Percentiles rank a stretch among this genome's conserved stretches.
Evolutionary conservation across 2,113 vertebrate genomes (phyloP).

Genomic region (Xenopus tropicalis): DNA sequence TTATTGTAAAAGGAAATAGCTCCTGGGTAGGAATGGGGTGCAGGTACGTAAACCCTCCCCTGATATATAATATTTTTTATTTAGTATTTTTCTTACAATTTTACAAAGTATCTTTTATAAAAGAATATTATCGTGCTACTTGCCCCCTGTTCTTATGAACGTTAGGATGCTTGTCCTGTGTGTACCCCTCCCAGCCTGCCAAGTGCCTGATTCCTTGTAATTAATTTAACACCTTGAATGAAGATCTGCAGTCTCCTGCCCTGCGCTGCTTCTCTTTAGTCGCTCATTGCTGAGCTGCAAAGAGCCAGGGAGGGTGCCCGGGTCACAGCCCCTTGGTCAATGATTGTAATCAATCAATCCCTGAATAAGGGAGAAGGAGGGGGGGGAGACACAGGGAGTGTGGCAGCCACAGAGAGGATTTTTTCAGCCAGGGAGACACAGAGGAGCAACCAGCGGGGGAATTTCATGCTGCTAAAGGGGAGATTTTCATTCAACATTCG

Average conservation of each 20-base stretch:
- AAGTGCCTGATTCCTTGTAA: background rate
- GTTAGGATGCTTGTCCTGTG: background rate
- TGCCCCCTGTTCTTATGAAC: background rate
- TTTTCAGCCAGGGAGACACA: constrained; percentile 37
- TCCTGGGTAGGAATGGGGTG: too few species aligned
- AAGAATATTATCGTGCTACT: background rate
- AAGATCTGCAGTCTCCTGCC: background rate
- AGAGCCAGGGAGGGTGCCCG: constrained; percentile 50
- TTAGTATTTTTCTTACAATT: too few species aligned
- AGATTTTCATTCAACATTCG: constrained; percentile 24
- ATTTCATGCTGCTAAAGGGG: constrained; percentile 27
- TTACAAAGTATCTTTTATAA: too few species aligned
- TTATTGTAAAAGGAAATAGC: too few species aligned
- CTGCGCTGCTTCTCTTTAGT: background rate
- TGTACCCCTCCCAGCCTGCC: constrained; percentile 8
- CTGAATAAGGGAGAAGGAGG: constrained; percentile 51
- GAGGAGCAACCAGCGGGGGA: constrained; percentile 44
- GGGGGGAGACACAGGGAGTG: constrained; percentile 47
- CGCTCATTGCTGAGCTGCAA: background rate
- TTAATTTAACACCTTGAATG: constrained; percentile 2
- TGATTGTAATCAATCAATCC: constrained; percentile 61
- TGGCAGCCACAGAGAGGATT: constrained; percentile 24
- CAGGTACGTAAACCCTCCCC: too few species aligned
- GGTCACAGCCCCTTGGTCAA: constrained; percentile 66
- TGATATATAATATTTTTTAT: too few species aligned